phyloP scores from a whole-genome alignment of 2,797 vertebrate species.

The Meriones psammophilus region DNA sequence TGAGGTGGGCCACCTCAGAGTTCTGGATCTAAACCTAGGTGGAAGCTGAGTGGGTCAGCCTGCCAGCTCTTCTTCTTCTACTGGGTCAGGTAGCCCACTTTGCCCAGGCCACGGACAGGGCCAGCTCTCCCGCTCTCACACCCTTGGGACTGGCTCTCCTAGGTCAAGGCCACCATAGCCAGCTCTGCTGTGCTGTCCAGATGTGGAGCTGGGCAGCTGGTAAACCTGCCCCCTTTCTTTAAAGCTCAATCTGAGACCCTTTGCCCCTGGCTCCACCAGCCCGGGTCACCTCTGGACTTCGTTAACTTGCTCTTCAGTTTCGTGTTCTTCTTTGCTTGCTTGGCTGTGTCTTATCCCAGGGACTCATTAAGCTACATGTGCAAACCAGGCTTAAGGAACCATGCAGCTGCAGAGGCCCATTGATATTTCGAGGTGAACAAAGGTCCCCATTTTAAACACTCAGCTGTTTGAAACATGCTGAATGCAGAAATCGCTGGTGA shows the following conservation, averaged over 20 bases:
- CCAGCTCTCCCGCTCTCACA: not conserved
- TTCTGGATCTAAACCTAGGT: not conserved
- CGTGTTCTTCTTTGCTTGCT: slow-evolving; percentile 58
- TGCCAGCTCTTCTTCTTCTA: not conserved
- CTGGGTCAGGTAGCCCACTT: not conserved
- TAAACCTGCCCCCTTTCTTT: not conserved
- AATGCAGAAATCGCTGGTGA: slow-evolving; percentile 89
- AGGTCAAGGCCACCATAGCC: not conserved
- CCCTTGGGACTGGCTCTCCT: not conserved
- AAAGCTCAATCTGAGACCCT: not conserved
- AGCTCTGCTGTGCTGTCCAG: not conserved
- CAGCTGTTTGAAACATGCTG: slow-evolving; percentile 89
- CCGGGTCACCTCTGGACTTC: not conserved
- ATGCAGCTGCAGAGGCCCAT: slow-evolving; percentile 86
- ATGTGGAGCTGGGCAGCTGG: no score
- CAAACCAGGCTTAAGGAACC: slow-evolving; percentile 81
- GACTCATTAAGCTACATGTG: slow-evolving; percentile 84
- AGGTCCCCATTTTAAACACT: slow-evolving; percentile 85
- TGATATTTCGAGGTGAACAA: slow-evolving; percentile 85
- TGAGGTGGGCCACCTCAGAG: not conserved
- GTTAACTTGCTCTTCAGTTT: not conserved
- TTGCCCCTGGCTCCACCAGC: fast-evolving
- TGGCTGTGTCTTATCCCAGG: slow-evolving; percentile 76
- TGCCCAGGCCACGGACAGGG: not conserved
- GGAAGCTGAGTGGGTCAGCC: not conserved